These are phyloP conservation scores for Abrostola tripartita DNA, from an alignment of 2,888 invertebrate species.

Conservation along the genomic window DNA sequence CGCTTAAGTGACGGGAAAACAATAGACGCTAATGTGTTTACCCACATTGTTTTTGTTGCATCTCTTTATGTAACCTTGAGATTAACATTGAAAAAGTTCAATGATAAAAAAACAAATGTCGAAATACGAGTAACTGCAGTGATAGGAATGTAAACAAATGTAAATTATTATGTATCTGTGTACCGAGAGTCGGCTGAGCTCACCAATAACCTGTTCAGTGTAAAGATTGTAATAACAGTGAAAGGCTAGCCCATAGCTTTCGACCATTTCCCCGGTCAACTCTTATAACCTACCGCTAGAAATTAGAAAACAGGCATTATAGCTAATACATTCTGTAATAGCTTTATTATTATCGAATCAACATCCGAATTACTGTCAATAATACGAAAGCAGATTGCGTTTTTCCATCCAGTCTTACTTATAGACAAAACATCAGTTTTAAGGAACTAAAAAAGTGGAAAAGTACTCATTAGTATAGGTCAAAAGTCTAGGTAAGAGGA, in stretches of 20 bases:
- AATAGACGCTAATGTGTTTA: slow-evolving; percentile 28
- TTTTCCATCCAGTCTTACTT: background rate
- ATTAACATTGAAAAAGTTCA: slow-evolving; percentile 27
- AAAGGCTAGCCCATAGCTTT: slow-evolving; percentile 43
- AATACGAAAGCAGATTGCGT: slow-evolving; percentile 23
- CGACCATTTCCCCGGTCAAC: slow-evolving; percentile 35
- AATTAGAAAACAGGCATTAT: slow-evolving; percentile 40
- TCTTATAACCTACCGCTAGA: slow-evolving; percentile 24
- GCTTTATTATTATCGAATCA: slow-evolving; percentile 27
- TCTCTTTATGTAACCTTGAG: slow-evolving; percentile 21
- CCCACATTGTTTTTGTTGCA: slow-evolving; percentile 20
- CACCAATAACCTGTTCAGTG: slow-evolving; percentile 14
- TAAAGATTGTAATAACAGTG: slow-evolving; percentile 40
- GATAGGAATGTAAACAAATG: slow-evolving; percentile 13
- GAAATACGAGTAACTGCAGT: slow-evolving; percentile 1
- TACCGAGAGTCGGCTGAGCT: background rate
- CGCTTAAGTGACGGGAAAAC: slow-evolving; percentile 16
- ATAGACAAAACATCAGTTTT: background rate
- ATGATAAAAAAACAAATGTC: slow-evolving; percentile 10
- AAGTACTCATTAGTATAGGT: background rate
- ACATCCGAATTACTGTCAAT: slow-evolving; percentile 15
- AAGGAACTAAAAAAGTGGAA: background rate
- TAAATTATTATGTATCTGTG: slow-evolving; percentile 6
- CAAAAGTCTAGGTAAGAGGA: slow-evolving; percentile 5
- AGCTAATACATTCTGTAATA: slow-evolving; percentile 40